Conservation (phyloP, 2,113 vertebrate species). For the Forbesichthys agassizii region DNA sequence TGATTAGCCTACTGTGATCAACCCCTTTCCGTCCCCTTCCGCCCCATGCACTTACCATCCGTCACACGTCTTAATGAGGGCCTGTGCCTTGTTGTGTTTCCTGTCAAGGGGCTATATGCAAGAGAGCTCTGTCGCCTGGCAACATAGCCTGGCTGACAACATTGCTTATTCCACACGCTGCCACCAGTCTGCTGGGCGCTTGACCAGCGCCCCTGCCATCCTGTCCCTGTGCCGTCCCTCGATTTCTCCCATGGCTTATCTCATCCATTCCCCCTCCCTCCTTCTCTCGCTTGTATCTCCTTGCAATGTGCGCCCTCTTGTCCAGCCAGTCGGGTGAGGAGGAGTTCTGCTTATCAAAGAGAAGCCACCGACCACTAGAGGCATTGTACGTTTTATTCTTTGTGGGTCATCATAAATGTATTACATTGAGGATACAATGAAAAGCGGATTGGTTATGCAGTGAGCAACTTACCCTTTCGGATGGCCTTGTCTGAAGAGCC, state of each 20-base stretch:
- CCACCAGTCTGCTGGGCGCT: too few species aligned
- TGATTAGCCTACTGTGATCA: constrained; percentile 19
- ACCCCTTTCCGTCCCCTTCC: not conserved
- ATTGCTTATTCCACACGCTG: too few species aligned
- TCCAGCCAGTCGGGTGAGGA: constrained; percentile 1
- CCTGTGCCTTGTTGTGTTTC: constrained; percentile 26
- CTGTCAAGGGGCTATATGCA: constrained; percentile 29
- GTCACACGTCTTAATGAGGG: constrained; percentile 54
- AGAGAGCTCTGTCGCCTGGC: constrained; percentile 69
- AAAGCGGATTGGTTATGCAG: too few species aligned
- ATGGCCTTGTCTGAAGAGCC: constrained; percentile 23
- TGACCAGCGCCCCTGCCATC: not conserved
- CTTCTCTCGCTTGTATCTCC: constrained; percentile 17
- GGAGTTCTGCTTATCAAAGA: constrained; percentile 28
- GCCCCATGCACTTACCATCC: not conserved
- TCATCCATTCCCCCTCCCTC: not conserved
- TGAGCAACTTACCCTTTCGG: constrained; percentile 12
- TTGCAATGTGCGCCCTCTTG: constrained; percentile 26
- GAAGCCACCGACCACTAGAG: constrained; percentile 6
- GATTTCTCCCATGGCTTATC: not conserved
- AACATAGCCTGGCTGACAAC: constrained; percentile 38
- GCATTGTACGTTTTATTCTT: too few species aligned
- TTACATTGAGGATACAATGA: too few species aligned
- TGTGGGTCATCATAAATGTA: constrained; percentile 1
- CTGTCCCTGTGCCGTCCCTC: not conserved